Conservation (phyloP, 2,797 vertebrate species). For the Gouania willdenowi region DNA sequence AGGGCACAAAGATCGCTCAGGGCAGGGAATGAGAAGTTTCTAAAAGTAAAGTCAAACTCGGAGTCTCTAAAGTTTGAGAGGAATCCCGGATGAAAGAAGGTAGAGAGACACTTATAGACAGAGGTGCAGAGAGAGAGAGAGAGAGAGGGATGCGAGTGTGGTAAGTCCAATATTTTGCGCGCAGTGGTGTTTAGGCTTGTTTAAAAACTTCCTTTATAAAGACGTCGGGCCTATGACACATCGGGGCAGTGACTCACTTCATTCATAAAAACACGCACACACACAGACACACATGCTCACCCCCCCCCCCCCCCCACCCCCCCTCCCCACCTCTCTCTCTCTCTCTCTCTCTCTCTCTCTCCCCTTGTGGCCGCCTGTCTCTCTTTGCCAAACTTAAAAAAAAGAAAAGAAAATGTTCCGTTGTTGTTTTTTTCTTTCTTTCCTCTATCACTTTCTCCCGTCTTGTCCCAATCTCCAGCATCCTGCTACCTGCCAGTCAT, state of each 20-base stretch:
- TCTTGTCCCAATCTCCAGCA: constrained; percentile 60
- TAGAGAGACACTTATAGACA: constrained; percentile 58
- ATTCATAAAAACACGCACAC: constrained; percentile 82
- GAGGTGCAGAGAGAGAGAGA: constrained; percentile 36
- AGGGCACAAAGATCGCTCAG: too few relatives aligned
- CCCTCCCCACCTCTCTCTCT: constrained; percentile 13
- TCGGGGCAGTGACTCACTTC: constrained; percentile 84
- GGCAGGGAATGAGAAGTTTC: constrained; percentile 1
- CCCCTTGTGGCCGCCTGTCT: constrained; percentile 58
- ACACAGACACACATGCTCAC: constrained; percentile 38
- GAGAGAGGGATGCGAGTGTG: constrained; percentile 75
- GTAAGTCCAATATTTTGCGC: constrained; percentile 82
- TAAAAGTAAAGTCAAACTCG: constrained; percentile 4
- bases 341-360: constrained; percentile 45
- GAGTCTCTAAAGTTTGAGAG: constrained; percentile 52
- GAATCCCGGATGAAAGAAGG: constrained; percentile 47
- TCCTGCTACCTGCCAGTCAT: constrained; percentile 70
- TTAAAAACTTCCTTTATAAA: constrained; percentile 89
- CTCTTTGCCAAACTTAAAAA: constrained; percentile 64
- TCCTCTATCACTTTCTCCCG: constrained; percentile 73
- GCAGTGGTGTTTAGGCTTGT: constrained; percentile 87
- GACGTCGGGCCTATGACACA: constrained; percentile 85
- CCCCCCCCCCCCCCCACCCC: constrained; percentile 34
- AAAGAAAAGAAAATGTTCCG: constrained; percentile 68
- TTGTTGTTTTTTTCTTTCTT: constrained; percentile 60